Evolutionary conservation across 2,797 vertebrate species (phyloP).

Genomic region (Alauda arvensis): DNA sequence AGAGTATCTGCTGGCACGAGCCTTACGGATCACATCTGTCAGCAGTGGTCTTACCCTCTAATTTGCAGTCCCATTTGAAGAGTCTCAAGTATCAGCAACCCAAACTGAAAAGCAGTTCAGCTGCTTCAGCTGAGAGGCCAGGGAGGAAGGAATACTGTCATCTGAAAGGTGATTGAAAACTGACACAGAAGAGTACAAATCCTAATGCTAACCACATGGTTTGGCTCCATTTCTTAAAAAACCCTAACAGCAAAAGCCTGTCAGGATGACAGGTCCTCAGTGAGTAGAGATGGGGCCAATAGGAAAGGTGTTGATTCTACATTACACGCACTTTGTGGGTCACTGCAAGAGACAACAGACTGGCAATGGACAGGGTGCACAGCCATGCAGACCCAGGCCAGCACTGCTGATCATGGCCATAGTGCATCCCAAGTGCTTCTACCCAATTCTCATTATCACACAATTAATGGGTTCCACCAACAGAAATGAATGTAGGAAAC

Average conservation of each 20-base stretch:
- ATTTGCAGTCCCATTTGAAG: background rate
- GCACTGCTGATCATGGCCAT: background rate
- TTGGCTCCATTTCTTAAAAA: background rate
- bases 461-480: background rate
- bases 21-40: background rate
- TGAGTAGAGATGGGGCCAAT: background rate
- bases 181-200: background rate
- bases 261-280: background rate
- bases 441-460: background rate
- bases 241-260: background rate
- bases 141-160: background rate
- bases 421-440: background rate
- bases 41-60: background rate
- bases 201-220: fast-evolving
- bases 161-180: background rate
- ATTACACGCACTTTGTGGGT: background rate
- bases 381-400: background rate
- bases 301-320: background rate
- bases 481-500: background rate
- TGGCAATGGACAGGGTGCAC: background rate
- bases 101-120: background rate
- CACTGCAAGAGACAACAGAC: background rate
- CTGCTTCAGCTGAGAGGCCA: background rate
- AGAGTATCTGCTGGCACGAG: background rate
- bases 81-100: background rate